phyloP scores from a whole-genome alignment of 2,797 vertebrate genomes.

The Rhinatrema bivittatum region DNA sequence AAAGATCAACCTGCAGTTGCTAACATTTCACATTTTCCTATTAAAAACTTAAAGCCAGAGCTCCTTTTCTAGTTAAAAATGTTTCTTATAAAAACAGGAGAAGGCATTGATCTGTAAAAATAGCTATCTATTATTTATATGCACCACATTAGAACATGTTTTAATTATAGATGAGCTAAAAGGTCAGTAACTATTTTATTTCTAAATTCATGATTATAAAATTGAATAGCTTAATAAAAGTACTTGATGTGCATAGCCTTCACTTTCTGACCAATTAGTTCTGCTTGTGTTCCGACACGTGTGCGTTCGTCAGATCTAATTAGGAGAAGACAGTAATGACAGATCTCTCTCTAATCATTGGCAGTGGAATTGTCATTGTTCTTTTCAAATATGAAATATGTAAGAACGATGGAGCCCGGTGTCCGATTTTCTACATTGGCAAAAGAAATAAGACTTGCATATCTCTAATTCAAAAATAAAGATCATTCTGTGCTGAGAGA shows the following conservation, averaged over 20 bases:
- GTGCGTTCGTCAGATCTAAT: constrained; percentile 7
- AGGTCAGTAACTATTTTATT: constrained; percentile 40
- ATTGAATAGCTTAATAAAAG: constrained; percentile 10
- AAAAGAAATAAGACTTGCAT: no score
- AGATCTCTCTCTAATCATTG: background rate
- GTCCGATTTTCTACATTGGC: no score
- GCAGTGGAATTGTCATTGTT: background rate
- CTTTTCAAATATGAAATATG: background rate
- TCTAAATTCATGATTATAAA: constrained; percentile 35
- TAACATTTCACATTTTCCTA: constrained; percentile 51
- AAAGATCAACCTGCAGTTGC: constrained; percentile 48
- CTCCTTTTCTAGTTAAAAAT: constrained; percentile 42
- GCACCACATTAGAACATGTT: constrained; percentile 33
- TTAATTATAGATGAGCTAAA: constrained; percentile 48
- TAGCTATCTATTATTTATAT: constrained; percentile 47
- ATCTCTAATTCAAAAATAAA: no score
- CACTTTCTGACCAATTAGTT: background rate
- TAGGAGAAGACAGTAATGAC: background rate
- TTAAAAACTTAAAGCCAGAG: constrained; percentile 41
- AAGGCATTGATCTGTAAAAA: constrained; percentile 44
- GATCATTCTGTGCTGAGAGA: no score
- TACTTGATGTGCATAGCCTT: background rate
- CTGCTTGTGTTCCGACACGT: background rate
- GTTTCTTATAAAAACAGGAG: constrained; percentile 26
- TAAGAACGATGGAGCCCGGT: no score